Conservation (phyloP, 2,113 vertebrate species). For the Anarhynchus alexandrinus region DNA sequence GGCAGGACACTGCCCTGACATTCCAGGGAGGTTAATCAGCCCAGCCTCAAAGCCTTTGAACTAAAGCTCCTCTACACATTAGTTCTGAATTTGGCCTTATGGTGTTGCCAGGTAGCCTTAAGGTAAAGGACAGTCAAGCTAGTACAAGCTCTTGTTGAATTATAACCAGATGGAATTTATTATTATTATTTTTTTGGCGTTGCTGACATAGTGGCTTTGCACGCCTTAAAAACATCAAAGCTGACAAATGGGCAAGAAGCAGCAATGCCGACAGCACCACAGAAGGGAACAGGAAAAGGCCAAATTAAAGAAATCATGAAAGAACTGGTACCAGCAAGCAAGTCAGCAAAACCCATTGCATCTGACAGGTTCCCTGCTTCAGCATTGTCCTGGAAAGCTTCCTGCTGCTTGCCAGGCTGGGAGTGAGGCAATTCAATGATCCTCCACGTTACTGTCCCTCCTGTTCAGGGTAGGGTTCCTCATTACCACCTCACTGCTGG, state of each 20-base stretch:
- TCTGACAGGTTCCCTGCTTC: background rate
- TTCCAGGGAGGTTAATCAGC: background rate
- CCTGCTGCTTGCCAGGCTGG: background rate
- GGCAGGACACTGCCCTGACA: background rate
- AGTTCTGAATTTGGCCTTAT: background rate
- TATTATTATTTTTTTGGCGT: slow-evolving; percentile 7
- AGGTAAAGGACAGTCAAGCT: slow-evolving; percentile 37
- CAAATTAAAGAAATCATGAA: slow-evolving; percentile 33
- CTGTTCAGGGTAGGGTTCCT: background rate
- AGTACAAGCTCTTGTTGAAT: slow-evolving; percentile 15
- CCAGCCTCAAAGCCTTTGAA: slow-evolving; percentile 29
- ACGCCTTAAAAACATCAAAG: slow-evolving; percentile 28
- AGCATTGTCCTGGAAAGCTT: background rate
- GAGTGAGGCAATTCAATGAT: background rate
- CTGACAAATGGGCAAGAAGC: slow-evolving; percentile 1
- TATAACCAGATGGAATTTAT: slow-evolving; percentile 27
- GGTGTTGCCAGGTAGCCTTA: background rate
- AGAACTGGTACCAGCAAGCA: background rate
- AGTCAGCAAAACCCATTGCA: background rate
- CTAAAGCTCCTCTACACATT: background rate
- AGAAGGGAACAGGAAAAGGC: slow-evolving; percentile 12
- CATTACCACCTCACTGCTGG: background rate
- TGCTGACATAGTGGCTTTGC: background rate
- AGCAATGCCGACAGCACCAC: background rate
- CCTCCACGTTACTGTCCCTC: background rate